These are phyloP conservation scores for Neoascia interrupta DNA, from an alignment of 2,888 invertebrate genomes.

Conservation along the genomic window DNA sequence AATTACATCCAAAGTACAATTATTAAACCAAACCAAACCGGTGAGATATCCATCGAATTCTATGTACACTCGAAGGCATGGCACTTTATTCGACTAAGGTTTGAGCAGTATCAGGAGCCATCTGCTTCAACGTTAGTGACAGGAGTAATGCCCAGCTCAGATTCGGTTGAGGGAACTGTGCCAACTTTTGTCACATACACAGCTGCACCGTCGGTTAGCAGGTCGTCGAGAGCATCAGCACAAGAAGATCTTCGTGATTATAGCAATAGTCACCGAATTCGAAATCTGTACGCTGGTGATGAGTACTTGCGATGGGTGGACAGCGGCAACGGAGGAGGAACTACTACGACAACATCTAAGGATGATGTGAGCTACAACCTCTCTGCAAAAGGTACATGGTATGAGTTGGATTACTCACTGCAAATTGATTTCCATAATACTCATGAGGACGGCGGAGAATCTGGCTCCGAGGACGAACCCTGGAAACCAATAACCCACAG, in stretches of 20 bases:
- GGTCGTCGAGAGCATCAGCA: slow-evolving; percentile 59
- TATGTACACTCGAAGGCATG: slow-evolving; percentile 82
- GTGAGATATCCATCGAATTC: slow-evolving; percentile 80
- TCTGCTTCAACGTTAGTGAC: slow-evolving; percentile 31
- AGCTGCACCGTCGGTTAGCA: slow-evolving; percentile 49
- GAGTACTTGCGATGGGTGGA: slow-evolving; percentile 61
- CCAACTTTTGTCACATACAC: slow-evolving; percentile 47
- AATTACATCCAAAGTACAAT: slow-evolving; percentile 80
- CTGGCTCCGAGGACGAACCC: slow-evolving; percentile 23
- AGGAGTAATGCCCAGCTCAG: slow-evolving; percentile 13
- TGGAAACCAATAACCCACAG: slow-evolving; percentile 74
- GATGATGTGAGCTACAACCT: slow-evolving; percentile 34
- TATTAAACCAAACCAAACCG: slow-evolving; percentile 80
- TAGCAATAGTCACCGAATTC: slow-evolving; percentile 55
- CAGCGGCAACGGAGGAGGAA: slow-evolving; percentile 30
- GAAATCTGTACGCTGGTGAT: slow-evolving; percentile 54
- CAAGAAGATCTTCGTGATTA: slow-evolving; percentile 50
- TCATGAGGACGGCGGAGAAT: slow-evolving; percentile 56
- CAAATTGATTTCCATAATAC: slow-evolving; percentile 74
- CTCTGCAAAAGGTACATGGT: slow-evolving; percentile 49
- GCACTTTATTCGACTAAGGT: slow-evolving; percentile 82
- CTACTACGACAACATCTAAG: slow-evolving; percentile 20
- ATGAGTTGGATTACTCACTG: slow-evolving; percentile 73
- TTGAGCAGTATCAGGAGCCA: slow-evolving; percentile 70
- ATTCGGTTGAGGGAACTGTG: slow-evolving; percentile 18